phyloP scores from a whole-genome alignment of 1,140 invertebrate species.

The Drosophila neocordata region DNA sequence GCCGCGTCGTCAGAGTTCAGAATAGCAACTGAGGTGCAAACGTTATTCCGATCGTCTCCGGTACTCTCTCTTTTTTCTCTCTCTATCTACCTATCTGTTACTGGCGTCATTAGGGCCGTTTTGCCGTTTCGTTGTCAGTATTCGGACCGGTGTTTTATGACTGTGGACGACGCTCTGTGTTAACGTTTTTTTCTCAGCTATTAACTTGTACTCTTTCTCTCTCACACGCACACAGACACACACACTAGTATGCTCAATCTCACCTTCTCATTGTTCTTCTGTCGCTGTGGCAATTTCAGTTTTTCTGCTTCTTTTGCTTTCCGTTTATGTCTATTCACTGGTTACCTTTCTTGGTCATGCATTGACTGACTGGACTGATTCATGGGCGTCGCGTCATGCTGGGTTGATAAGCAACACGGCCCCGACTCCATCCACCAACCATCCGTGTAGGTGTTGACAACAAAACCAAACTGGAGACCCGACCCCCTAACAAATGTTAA shows the following conservation, averaged over 20 bases:
- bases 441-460: conserved; percentile 34
- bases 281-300: conserved; percentile 63
- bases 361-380: conserved; percentile 68
- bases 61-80: not conserved
- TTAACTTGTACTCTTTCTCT: conserved; percentile 33
- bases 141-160: conserved; percentile 60
- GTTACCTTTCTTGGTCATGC: conserved; percentile 76
- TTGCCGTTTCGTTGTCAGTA: conserved; percentile 38
- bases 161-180: conserved; percentile 19
- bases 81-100: conserved; percentile 14
- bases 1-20: conserved; percentile 55
- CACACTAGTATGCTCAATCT: conserved; percentile 18
- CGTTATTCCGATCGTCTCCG: not conserved
- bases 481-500: conserved; percentile 1
- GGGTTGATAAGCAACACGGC: conserved; percentile 57
- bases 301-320: conserved; percentile 53
- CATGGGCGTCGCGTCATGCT: conserved; percentile 48
- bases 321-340: conserved; percentile 60
- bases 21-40: conserved; percentile 55
- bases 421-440: conserved; percentile 7
- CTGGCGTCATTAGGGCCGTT: conserved; percentile 62
- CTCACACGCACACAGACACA: conserved; percentile 8
- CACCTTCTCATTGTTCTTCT: conserved; percentile 47
- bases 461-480: not conserved
- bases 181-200: conserved; percentile 40